Evolutionary conservation across 1,140 invertebrate species (phyloP).

Genomic region (Eriocheir sinensis): DNA sequence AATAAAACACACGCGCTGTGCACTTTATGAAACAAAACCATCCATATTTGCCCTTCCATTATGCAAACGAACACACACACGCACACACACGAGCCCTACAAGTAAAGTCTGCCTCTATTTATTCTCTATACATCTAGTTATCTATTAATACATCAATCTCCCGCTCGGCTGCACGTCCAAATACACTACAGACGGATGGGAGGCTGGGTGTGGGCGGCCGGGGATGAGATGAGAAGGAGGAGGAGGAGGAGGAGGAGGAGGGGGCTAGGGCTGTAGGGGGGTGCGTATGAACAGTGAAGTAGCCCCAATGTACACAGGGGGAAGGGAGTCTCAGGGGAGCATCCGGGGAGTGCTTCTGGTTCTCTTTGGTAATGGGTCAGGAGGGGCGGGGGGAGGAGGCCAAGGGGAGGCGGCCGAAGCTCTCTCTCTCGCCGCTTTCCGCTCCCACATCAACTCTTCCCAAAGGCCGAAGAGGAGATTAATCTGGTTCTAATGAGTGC

Average conservation of each 20-base stretch:
- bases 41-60: background rate
- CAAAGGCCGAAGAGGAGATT: too few relatives aligned
- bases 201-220: background rate
- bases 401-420: too few relatives aligned
- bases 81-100: background rate
- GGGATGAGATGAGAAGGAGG: background rate
- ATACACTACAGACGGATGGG: background rate
- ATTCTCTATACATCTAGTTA: conserved; percentile 17
- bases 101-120: background rate
- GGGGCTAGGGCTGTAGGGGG: too few relatives aligned
- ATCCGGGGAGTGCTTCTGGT: background rate
- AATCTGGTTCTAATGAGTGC: too few relatives aligned
- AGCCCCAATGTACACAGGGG: background rate
- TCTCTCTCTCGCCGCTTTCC: too few relatives aligned
- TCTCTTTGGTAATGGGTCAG: background rate
- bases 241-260: background rate
- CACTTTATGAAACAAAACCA: background rate
- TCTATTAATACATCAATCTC: conserved; percentile 26
- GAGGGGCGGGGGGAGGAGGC: background rate
- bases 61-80: background rate
- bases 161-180: background rate
- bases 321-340: background rate
- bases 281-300: background rate
- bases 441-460: too few relatives aligned
- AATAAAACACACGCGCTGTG: background rate